Conservation (phyloP, 2,888 invertebrate species). For the Andrena bicolor region DNA sequence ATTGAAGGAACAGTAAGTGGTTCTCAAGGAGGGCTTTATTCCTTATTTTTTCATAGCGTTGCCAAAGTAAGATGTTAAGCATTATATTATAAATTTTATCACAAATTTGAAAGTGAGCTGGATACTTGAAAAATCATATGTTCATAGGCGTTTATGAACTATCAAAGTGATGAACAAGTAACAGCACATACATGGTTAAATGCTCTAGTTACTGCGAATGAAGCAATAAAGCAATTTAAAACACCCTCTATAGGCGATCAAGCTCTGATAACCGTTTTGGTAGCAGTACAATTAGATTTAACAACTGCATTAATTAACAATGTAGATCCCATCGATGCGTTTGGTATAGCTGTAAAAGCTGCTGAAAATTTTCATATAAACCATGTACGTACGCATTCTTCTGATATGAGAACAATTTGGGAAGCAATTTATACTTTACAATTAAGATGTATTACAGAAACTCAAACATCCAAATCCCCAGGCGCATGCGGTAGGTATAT, state of each 20-base stretch:
- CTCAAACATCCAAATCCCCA: conserved; percentile 87
- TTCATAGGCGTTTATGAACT: conserved; percentile 65
- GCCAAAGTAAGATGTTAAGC: conserved; percentile 83
- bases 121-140: conserved; percentile 13
- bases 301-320: conserved; percentile 68
- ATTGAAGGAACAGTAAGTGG: conserved; percentile 90
- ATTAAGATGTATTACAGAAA: conserved; percentile 46
- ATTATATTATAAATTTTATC: background rate
- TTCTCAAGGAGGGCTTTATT: conserved; percentile 91
- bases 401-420: background rate
- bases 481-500: conserved; percentile 87
- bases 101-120: too few relatives aligned
- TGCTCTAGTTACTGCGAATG: conserved; percentile 86
- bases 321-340: conserved; percentile 77
- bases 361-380: conserved; percentile 82
- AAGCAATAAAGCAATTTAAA: conserved; percentile 88
- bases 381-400: conserved; percentile 44
- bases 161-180: conserved; percentile 45
- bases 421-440: background rate
- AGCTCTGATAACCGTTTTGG: conserved; percentile 88
- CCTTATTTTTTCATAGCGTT: conserved; percentile 89
- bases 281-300: conserved; percentile 74
- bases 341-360: conserved; percentile 81
- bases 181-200: conserved; percentile 85
- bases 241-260: conserved; percentile 89